Evolutionary conservation across 1,140 invertebrate species (phyloP).

Genomic region (Arion vulgaris): DNA sequence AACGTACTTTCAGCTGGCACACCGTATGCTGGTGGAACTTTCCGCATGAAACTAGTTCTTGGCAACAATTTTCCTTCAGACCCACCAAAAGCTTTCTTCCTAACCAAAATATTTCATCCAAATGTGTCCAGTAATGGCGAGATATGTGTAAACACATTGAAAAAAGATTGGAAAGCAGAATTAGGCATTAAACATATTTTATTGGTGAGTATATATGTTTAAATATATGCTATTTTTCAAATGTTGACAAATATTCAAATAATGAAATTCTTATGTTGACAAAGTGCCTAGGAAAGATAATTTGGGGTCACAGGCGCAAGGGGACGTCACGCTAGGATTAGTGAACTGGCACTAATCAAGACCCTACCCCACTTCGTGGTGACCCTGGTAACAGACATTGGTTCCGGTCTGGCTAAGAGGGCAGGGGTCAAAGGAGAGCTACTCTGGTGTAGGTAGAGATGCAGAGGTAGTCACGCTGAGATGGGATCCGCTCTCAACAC

Average conservation of each 20-base stretch:
- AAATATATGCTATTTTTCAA: background rate
- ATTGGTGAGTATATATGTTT: slow-evolving; percentile 77
- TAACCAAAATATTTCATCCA: slow-evolving; percentile 98
- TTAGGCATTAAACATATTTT: slow-evolving; percentile 96
- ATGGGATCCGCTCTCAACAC: too few relatives aligned
- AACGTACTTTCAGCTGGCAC: slow-evolving; percentile 73
- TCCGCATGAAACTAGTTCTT: slow-evolving; percentile 88
- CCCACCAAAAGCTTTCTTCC: slow-evolving; percentile 95
- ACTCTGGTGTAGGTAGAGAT: too few relatives aligned
- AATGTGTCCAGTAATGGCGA: slow-evolving; percentile 95
- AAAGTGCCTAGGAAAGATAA: too few relatives aligned
- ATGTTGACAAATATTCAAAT: background rate
- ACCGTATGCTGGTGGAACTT: slow-evolving; percentile 75
- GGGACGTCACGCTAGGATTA: too few relatives aligned
- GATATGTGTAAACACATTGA: slow-evolving; percentile 97
- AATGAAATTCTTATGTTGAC: too few relatives aligned
- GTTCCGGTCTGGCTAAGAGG: too few relatives aligned
- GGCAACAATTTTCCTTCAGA: slow-evolving; percentile 93
- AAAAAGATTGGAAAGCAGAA: slow-evolving; percentile 96
- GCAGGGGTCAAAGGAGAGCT: too few relatives aligned
- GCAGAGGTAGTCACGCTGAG: too few relatives aligned
- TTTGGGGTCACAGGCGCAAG: too few relatives aligned
- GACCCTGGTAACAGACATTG: too few relatives aligned
- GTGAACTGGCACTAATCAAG: too few relatives aligned
- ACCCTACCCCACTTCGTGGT: too few relatives aligned